Base-by-base conservation (phyloP, 2,113 vertebrate genomes). In the Crypturellus undulatus region DNA sequence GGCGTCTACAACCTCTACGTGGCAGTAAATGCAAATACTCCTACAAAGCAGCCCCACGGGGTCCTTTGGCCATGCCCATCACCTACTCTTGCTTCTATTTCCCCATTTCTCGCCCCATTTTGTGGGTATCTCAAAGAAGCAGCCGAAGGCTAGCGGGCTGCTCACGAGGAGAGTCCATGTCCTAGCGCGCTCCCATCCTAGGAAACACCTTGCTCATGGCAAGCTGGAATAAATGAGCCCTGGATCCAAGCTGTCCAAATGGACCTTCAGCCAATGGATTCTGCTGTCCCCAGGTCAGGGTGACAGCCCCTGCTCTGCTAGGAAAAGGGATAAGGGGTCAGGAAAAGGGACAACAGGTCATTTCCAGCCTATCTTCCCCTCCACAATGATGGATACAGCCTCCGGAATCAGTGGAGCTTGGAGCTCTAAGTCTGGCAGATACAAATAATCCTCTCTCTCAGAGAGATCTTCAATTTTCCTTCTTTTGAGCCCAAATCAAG, bases 401-500 rank as follows among this genome's bases (percentile, higher is more conserved):
- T 82, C 49, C 30, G 60, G 43, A 49, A 79, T 34, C 51, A 92
- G 34, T 4, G 5, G 9, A 2, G 1, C 30, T 71, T 4, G 32
- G 60, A 87, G 34, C 65, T 60, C 34, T 25, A 88, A 69, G 47
- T 7, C 17, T 9, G 70, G 79, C 34, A 94, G 60, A 85, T 83
- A 12, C 43, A 88, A 79, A 28, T 52, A 64, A 84, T 65, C 34
- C 45, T 67, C 79, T 34, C 78, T 82, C 62, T 36, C 52, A 47
- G 19, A 93, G 2, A 6, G 30, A 83, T 68, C 91, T 85, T 47
- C 17, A 47, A 21, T 93, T 75, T 72, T 80, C 32, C 20, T 75
- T 80, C 68, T 52, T 81, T 36, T 68, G 47, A 91, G 51, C 45
- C 56, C 32, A 38, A 80, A 43, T 49, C 68, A 90, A 92, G 45